Base-by-base conservation (phyloP, 2,797 vertebrate genomes). In the Mallotus villosus region DNA sequence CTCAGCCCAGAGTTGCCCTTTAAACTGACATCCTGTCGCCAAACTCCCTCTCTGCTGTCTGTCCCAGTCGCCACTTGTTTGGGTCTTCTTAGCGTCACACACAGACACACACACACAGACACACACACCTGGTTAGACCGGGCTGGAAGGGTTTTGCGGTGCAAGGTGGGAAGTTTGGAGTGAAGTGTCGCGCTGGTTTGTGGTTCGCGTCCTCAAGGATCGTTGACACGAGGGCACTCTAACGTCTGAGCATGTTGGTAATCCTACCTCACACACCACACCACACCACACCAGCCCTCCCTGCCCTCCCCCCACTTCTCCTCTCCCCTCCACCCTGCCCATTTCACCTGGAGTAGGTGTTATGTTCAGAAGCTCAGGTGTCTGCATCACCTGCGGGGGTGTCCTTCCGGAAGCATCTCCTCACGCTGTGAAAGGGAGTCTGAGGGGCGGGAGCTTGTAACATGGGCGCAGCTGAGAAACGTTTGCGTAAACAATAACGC, bases 1-100 rank as follows among this genome's bases (percentile, higher is more conserved):
- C 87, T 87, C 88, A 78, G 76, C 70, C 64, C 78, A 87, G 65
- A 74, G 73, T 81, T 80, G 80, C 73, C 67, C 77, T 87, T 86
- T 82, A 68, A 77, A 81, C 81, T 70, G 12, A 74, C 58, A 71
- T 77, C 78, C 77, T 73, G 22, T 62, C 63, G 1, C 78, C 71
- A 21, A 77, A 65, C 61, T 71, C 76, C 76, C 5, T 67, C 67
- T 65, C 73, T 61, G 16, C 24, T 61, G 14, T 61, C 59, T 29
- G 59, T 24, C 59, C 25, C 24, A 61, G 24, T 17, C 27, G 14
- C 25, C 24, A 61, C 24, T 16, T 27, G 19, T 16, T 27, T 61
- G 22, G 16, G 59, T 29, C 5, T 25, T 16, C 14, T 25, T 1
- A 3, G 22, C 14, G 27, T 61, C 24, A 49, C 19, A 24, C 24